Percentiles rank a stretch among this genome's conserved stretches.
Evolutionary conservation across 2,888 invertebrate species (phyloP).

Genomic region (Strigamia transsilvanica): DNA sequence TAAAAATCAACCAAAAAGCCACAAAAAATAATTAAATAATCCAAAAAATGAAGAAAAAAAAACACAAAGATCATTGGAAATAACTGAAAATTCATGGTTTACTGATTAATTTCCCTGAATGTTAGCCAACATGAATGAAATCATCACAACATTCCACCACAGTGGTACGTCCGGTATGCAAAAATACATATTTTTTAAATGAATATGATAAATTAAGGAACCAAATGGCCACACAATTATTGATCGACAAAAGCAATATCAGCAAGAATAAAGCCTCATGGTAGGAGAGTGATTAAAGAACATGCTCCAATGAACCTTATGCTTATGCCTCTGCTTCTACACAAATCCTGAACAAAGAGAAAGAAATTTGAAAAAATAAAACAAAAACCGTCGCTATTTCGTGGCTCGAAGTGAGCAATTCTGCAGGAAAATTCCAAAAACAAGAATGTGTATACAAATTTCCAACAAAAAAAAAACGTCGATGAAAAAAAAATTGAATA

Average conservation of each 20-base stretch:
- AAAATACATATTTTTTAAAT: too few relatives aligned
- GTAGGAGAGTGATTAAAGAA: neutral
- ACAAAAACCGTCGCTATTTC: neutral
- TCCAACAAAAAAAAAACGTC: too few relatives aligned
- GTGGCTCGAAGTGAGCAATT: neutral
- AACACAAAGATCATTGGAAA: too few relatives aligned
- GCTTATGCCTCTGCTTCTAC: neutral
- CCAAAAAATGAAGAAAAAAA: too few relatives aligned
- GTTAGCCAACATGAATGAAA: too few relatives aligned
- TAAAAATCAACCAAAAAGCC: too few relatives aligned
- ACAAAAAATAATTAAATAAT: too few relatives aligned
- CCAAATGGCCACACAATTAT: neutral
- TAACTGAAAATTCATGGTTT: too few relatives aligned
- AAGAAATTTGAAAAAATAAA: neutral
- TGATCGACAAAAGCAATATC: conserved; percentile 29
- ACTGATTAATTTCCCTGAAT: too few relatives aligned
- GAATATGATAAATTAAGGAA: neutral
- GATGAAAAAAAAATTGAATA: neutral
- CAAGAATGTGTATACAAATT: neutral
- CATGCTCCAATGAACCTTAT: neutral
- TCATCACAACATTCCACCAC: too few relatives aligned
- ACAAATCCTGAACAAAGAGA: neutral
- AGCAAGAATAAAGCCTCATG: conserved; percentile 8
- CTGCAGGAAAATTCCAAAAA: neutral
- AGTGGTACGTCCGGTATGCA: too few relatives aligned